Evolutionary conservation across 1,140 invertebrate species (phyloP).

Genomic region (Palaemon carinicauda): DNA sequence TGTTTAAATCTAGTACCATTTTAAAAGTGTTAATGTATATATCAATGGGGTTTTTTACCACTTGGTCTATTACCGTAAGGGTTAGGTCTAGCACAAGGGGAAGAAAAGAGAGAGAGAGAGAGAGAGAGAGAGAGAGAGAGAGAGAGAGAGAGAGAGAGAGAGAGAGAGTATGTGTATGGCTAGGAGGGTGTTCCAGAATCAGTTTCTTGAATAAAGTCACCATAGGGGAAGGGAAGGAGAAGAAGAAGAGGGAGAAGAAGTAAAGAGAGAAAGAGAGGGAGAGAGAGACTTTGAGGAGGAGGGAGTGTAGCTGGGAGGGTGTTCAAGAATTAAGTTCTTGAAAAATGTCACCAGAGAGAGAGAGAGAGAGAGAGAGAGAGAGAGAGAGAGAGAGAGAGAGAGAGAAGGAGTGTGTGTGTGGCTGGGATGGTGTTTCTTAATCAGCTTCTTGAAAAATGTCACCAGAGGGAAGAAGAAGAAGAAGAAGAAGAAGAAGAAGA

Average conservation of each 20-base stretch:
- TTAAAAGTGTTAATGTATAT: too few relatives aligned
- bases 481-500: background rate
- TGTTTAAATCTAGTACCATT: too few relatives aligned
- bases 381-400: slow-evolving; percentile 19
- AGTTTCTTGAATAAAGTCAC: background rate
- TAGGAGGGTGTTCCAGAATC: background rate
- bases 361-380: slow-evolving; percentile 17
- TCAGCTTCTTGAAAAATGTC: background rate
- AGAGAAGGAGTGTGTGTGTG: slow-evolving; percentile 6
- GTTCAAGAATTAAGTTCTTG: background rate
- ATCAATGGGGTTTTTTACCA: too few relatives aligned
- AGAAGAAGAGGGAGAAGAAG: background rate
- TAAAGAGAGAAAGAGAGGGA: background rate
- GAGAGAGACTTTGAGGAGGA: background rate
- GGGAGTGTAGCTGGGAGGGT: background rate
- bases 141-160: background rate
- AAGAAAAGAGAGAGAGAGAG: background rate
- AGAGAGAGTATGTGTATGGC: too few relatives aligned
- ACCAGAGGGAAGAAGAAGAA: background rate
- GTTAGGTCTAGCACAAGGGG: too few relatives aligned
- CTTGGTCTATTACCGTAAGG: too few relatives aligned
- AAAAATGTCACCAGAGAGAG: background rate
- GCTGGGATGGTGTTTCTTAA: too few relatives aligned
- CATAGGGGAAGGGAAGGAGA: background rate
- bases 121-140: slow-evolving; percentile 11